A percentile compares a stretch with the other conserved stretches of the same genome.
Conservation (phyloP, 2,888 invertebrate genomes). For the Amiota minor region DNA sequence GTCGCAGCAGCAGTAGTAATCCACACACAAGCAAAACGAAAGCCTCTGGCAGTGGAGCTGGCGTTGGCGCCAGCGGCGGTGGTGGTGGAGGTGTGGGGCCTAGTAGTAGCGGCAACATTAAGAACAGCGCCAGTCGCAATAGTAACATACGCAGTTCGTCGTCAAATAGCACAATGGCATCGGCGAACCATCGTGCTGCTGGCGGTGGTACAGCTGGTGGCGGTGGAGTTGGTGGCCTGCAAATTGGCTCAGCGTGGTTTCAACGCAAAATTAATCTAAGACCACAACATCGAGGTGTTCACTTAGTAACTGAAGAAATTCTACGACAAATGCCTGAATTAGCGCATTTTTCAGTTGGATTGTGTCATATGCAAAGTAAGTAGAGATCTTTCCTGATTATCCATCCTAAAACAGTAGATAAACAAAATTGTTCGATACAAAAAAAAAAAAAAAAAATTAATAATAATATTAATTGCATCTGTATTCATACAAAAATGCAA, state of each 20-base stretch:
- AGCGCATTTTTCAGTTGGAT: slow-evolving; percentile 93
- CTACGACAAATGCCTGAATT: slow-evolving; percentile 95
- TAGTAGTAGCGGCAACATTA: slow-evolving; percentile 58
- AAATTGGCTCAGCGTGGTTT: slow-evolving; percentile 98
- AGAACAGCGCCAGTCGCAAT: slow-evolving; percentile 72
- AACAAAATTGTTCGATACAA: not conserved
- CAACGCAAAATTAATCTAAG: slow-evolving; percentile 96
- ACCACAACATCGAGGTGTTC: slow-evolving; percentile 96
- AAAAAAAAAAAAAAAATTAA: not conserved
- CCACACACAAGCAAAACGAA: slow-evolving; percentile 65
- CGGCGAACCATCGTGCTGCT: slow-evolving; percentile 73
- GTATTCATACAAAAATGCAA: not conserved
- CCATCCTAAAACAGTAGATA: not conserved
- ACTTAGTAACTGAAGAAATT: slow-evolving; percentile 97
- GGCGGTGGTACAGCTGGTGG: slow-evolving; percentile 61
- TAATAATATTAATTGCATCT: not conserved
- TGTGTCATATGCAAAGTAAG: slow-evolving; percentile 98
- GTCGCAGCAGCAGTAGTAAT: slow-evolving; percentile 67
- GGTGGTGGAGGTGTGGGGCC: slow-evolving; percentile 43
- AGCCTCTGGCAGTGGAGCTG: slow-evolving; percentile 66
- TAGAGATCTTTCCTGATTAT: slow-evolving; percentile 57
- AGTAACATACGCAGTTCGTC: slow-evolving; percentile 74
- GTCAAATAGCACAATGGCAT: slow-evolving; percentile 74
- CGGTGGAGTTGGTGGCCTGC: slow-evolving; percentile 81
- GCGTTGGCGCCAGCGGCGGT: slow-evolving; percentile 61